These are phyloP conservation scores for Geophilus truncorum DNA, from an alignment of 2,888 invertebrate genomes.

Conservation along the genomic window DNA sequence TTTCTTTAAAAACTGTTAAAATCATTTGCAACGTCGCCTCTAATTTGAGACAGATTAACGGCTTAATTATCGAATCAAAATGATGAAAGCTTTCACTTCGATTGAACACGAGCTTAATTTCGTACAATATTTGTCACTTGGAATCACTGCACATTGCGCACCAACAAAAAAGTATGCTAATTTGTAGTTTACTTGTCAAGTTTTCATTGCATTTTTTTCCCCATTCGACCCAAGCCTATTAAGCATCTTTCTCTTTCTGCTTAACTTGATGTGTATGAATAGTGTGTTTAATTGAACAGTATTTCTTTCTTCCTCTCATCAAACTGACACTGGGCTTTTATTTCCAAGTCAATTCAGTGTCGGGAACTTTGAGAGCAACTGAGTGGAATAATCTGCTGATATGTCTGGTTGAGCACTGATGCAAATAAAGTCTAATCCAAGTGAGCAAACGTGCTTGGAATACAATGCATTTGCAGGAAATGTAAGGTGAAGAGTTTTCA, in stretches of 20 bases:
- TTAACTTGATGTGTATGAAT: not conserved
- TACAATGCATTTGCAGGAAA: constrained; percentile 20
- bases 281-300: constrained; percentile 27
- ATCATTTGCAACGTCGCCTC: too few species aligned
- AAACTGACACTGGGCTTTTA: constrained; percentile 17
- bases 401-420: constrained; percentile 27
- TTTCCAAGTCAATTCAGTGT: constrained; percentile 27
- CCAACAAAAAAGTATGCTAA: constrained; percentile 4
- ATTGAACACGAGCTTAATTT: not conserved
- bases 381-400: constrained; percentile 27
- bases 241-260: not conserved
- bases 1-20: too few species aligned
- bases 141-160: not conserved
- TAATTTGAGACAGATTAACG: not conserved
- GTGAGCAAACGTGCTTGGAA: constrained; percentile 25
- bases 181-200: not conserved
- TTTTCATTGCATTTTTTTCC: not conserved
- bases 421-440: constrained; percentile 27
- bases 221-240: not conserved
- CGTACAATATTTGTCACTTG: not conserved
- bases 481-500: constrained; percentile 18
- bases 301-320: constrained; percentile 18
- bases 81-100: not conserved
- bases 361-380: constrained; percentile 24
- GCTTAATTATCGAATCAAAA: not conserved